These are phyloP conservation scores for Passer montanus DNA, from an alignment of 2,113 vertebrate genomes.

Conservation along the genomic window DNA sequence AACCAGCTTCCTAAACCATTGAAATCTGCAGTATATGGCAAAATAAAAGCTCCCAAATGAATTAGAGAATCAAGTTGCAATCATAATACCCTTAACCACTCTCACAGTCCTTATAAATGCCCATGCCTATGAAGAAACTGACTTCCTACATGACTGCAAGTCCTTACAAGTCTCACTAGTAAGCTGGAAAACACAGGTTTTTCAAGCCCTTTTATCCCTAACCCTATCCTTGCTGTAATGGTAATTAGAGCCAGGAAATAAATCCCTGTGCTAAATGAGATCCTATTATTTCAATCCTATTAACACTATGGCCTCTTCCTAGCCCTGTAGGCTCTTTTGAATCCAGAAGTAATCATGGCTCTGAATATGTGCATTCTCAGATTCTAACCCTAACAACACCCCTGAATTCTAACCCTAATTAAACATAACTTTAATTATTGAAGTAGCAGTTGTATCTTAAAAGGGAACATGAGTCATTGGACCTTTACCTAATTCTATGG, in stretches of 20 bases:
- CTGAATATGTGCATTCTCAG: constrained; percentile 28
- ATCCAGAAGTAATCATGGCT: constrained; percentile 17
- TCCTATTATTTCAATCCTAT: constrained; percentile 57
- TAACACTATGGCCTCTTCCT: constrained; percentile 43
- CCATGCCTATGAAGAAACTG: neutral
- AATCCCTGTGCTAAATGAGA: constrained; percentile 43
- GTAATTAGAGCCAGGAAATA: constrained; percentile 52
- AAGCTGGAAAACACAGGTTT: neutral
- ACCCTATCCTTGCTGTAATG: neutral
- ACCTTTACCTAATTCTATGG: neutral
- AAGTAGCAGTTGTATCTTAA: constrained; percentile 2
- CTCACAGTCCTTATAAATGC: neutral
- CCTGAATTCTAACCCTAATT: constrained; percentile 41
- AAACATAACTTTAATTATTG: constrained; percentile 53
- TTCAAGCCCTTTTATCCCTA: neutral
- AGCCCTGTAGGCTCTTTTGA: constrained; percentile 38
- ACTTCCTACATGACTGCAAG: neutral
- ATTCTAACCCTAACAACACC: constrained; percentile 19
- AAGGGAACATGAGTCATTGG: neutral
- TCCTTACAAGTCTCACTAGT: neutral
- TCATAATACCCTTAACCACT: neutral
- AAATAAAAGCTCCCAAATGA: neutral
- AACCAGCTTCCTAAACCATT: neutral
- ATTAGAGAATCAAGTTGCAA: neutral
- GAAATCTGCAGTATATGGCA: neutral